Evolutionary conservation across 2,797 vertebrate species (phyloP).

Genomic region (Brachymystax lenok): DNA sequence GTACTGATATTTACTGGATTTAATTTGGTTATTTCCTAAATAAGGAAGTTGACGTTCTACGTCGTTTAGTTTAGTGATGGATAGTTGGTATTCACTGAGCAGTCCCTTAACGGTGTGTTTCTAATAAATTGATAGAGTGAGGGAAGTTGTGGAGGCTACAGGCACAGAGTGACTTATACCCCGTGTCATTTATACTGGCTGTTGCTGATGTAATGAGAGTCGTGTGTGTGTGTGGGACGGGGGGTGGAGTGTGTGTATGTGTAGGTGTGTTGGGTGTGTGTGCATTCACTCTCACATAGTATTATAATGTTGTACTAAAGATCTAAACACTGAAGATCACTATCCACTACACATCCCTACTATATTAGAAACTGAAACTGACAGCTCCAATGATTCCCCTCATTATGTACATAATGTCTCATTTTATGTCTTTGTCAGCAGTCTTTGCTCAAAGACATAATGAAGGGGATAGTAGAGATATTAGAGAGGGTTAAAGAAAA

Average conservation of each 20-base stretch:
- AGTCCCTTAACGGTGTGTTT: background rate
- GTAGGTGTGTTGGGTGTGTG: conserved; percentile 6
- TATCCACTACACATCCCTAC: conserved; percentile 30
- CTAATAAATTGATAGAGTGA: background rate
- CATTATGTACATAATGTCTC: conserved; percentile 68
- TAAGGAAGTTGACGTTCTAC: background rate
- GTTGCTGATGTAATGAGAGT: background rate
- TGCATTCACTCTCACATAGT: background rate
- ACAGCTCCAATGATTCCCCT: conserved; percentile 68
- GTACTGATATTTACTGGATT: background rate
- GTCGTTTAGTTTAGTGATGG: background rate
- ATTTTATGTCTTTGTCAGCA: conserved; percentile 82
- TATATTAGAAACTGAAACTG: conserved; percentile 49
- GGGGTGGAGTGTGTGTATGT: background rate
- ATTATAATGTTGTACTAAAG: background rate
- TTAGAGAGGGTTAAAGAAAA: conserved; percentile 50
- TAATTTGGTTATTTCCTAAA: background rate
- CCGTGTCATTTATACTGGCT: background rate
- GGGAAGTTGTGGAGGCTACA: background rate
- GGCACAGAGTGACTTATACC: background rate
- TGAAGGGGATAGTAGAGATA: conserved; percentile 42
- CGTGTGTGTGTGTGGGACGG: background rate
- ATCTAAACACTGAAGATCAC: too few relatives aligned
- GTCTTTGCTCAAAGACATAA: conserved; percentile 74
- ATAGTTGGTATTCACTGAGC: background rate